Percentiles rank a stretch among this genome's conserved stretches.
phyloP scores from a whole-genome alignment of 2,888 invertebrate genomes.

The Lypha dubia region DNA sequence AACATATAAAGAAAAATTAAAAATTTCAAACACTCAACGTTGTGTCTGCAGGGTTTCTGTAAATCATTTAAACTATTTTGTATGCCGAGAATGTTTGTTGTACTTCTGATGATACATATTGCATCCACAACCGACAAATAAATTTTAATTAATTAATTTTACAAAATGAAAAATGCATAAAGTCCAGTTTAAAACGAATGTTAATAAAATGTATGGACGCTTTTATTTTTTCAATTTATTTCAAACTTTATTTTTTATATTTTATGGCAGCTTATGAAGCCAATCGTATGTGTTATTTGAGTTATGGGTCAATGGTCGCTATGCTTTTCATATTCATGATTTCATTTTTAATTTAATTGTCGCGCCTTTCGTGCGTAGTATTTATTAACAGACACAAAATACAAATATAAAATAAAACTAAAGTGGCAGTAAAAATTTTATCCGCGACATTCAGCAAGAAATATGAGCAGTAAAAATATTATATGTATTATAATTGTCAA shows the following conservation, averaged over 20 bases:
- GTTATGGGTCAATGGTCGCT: conserved; percentile 73
- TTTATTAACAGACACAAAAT: conserved; percentile 69
- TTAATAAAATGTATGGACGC: conserved; percentile 72
- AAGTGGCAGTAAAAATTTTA: conserved; percentile 14
- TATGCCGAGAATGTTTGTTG: too few species aligned
- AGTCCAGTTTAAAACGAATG: conserved; percentile 22
- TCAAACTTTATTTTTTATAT: conserved; percentile 32
- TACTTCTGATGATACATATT: background rate
- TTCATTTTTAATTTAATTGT: conserved; percentile 81
- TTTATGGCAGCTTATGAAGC: conserved; percentile 57
- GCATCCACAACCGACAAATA: conserved; percentile 75
- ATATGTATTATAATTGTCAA: conserved; percentile 19
- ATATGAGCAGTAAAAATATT: conserved; percentile 13
- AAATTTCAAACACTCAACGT: background rate
- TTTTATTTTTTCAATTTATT: conserved; percentile 4
- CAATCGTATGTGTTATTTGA: conserved; percentile 40
- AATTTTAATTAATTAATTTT: conserved; percentile 80
- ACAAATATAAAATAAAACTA: conserved; percentile 22
- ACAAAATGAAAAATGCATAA: conserved; percentile 51
- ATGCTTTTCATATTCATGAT: conserved; percentile 81
- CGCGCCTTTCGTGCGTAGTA: conserved; percentile 79
- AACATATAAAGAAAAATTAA: background rate
- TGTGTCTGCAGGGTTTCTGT: background rate
- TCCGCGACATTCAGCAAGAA: conserved; percentile 34
- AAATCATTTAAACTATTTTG: background rate